A percentile compares a stretch with the other conserved stretches of the same genome.
phyloP scores from a whole-genome alignment of 2,888 invertebrate species.

The Drosophila nigricruria region DNA sequence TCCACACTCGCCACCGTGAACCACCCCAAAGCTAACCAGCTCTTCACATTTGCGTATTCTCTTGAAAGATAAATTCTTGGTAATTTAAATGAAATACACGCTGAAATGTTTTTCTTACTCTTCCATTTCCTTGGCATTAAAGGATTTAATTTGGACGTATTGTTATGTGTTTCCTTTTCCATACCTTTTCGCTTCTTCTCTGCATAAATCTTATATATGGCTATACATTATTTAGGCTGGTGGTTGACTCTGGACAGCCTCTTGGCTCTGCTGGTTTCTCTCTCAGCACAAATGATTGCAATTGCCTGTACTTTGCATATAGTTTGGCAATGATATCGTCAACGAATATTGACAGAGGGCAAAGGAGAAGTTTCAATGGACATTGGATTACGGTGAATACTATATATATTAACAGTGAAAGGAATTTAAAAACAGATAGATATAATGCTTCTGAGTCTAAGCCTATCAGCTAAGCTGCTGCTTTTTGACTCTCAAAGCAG shows the following conservation, averaged over 20 bases:
- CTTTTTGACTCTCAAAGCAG: too few relatives aligned
- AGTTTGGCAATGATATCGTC: not conserved
- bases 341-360: not conserved
- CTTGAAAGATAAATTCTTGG: conserved; percentile 61
- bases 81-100: conserved; percentile 77
- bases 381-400: too few relatives aligned
- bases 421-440: too few relatives aligned
- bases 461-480: too few relatives aligned
- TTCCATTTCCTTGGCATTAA: conserved; percentile 57
- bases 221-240: conserved; percentile 23
- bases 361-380: not conserved
- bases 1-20: not conserved
- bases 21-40: conserved; percentile 12
- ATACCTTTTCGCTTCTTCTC: not conserved
- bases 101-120: conserved; percentile 43
- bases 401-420: too few relatives aligned
- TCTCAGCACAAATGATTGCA: conserved; percentile 19
- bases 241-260: not conserved
- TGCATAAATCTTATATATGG: conserved; percentile 54
- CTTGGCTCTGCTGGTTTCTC: not conserved
- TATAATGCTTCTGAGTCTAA: too few relatives aligned
- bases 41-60: conserved; percentile 46
- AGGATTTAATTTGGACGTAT: conserved; percentile 75
- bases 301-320: conserved; percentile 6
- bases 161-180: conserved; percentile 56